Base-by-base conservation (phyloP, 2,888 invertebrate species). In the Amblyjoppa fuscipennis region DNA sequence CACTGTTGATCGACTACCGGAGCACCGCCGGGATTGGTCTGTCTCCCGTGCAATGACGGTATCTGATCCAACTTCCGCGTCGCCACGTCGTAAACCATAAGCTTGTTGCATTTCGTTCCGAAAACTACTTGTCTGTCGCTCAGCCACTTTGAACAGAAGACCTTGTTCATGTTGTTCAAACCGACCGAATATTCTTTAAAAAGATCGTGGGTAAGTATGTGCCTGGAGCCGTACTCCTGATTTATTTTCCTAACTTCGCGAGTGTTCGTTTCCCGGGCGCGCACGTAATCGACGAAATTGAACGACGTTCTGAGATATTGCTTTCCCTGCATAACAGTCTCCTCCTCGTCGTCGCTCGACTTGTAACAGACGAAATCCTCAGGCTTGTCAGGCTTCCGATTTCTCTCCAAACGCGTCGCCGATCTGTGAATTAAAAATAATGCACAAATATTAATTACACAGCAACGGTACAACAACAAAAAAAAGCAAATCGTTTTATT, bases 31-130 rank as follows among this genome's bases (percentile, higher is more conserved):
- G 95, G 93, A 90, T 95, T 95, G 91, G 96, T 95, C 93, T 95
- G 95, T 86, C 94, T 92, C 88, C 96, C 97, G 86, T 97, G 95
- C 83, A 98, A 95, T 0, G 98, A 98, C 13, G 99, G 99, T 93
- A 99, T 99, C 87, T 97, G 97, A 93, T 98, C 98, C 92, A 98
- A 95, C 80, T 98, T 96, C 78, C 98, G 97, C 53, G 97, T 98
- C 41, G 97, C 96, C 16, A 98, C 97, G 94, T 99, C 98, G 94
- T 98, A 97, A 49, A 99, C 98, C 96, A 98, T 97, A 87, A 99
- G 94, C 96, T 98, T 98, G 95, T 99, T 99, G 95, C 99, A 99
- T 94, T 99, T 99, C 74, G 99, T 99, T 78, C 99, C 99, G 94
- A 99, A 98, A 31, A 99, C 98, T 81, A 99, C 97, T 95, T 99